Conservation (phyloP, 2,888 invertebrate species). For the Lasioglossum zephyrum region DNA sequence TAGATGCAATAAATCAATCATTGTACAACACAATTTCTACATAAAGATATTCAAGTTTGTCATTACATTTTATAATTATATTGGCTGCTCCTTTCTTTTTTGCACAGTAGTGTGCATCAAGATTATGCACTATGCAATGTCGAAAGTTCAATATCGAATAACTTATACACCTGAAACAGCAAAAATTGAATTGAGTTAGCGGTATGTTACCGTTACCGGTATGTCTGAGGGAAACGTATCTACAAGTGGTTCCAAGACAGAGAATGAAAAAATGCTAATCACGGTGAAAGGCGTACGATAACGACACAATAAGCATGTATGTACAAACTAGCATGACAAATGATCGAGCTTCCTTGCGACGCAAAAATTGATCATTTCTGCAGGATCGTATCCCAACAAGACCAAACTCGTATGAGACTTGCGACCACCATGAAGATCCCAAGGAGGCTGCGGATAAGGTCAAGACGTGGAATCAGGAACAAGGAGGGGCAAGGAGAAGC, state of each 20-base stretch:
- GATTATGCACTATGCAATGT: no score
- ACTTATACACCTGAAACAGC: no score
- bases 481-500: slow-evolving; percentile 38
- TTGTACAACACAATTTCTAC: no score
- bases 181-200: neutral
- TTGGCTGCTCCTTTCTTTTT: no score
- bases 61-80: no score
- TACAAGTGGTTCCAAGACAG: neutral
- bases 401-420: slow-evolving; percentile 45
- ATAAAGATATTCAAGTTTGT: no score
- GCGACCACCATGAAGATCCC: slow-evolving; percentile 78
- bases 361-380: slow-evolving; percentile 56
- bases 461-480: slow-evolving; percentile 45
- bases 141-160: no score
- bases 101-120: no score
- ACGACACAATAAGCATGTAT: neutral
- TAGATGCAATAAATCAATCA: no score
- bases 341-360: slow-evolving; percentile 24
- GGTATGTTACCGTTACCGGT: neutral
- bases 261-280: slow-evolving; percentile 4
- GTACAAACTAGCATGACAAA: slow-evolving; percentile 32
- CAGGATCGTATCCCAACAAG: slow-evolving; percentile 38
- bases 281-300: neutral
- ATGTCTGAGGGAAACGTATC: neutral
- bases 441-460: slow-evolving; percentile 68